Evolutionary conservation across 2,888 invertebrate genomes (phyloP).

Genomic region (Thysanoteuthis rhombus): DNA sequence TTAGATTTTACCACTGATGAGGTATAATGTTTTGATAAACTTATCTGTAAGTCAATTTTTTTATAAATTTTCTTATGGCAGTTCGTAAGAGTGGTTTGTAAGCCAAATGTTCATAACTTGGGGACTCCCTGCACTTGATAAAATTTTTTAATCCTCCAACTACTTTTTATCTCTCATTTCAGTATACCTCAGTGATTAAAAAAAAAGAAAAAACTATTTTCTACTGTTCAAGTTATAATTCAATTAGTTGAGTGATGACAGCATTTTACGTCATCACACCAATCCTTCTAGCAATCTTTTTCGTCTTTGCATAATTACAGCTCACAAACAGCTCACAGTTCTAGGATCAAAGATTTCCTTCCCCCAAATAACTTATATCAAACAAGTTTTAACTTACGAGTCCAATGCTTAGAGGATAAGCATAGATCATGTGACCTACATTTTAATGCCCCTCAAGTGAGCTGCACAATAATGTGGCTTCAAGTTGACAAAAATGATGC

Average conservation of each 20-base stretch:
- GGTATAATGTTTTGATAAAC: too few relatives aligned
- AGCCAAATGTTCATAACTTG: too few relatives aligned
- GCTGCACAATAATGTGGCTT: background rate
- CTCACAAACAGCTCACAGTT: background rate
- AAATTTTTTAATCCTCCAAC: too few relatives aligned
- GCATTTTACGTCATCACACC: background rate
- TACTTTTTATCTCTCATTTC: too few relatives aligned
- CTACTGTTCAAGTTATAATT: background rate
- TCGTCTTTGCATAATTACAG: background rate
- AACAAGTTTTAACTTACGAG: background rate
- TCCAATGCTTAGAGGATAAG: background rate
- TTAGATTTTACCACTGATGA: too few relatives aligned
- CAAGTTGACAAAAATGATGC: background rate
- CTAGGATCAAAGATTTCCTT: background rate
- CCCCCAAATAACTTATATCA: background rate
- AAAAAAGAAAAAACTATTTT: too few relatives aligned
- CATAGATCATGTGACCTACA: background rate
- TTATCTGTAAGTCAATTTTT: too few relatives aligned
- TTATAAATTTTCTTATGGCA: too few relatives aligned
- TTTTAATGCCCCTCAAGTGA: background rate
- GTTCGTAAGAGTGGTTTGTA: too few relatives aligned
- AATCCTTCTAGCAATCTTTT: background rate
- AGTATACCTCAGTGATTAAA: too few relatives aligned
- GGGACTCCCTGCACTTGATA: too few relatives aligned
- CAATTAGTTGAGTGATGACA: background rate